Conservation (phyloP, 53 echinoderm and acorn worm species). For the Echinarachnius parma region DNA sequence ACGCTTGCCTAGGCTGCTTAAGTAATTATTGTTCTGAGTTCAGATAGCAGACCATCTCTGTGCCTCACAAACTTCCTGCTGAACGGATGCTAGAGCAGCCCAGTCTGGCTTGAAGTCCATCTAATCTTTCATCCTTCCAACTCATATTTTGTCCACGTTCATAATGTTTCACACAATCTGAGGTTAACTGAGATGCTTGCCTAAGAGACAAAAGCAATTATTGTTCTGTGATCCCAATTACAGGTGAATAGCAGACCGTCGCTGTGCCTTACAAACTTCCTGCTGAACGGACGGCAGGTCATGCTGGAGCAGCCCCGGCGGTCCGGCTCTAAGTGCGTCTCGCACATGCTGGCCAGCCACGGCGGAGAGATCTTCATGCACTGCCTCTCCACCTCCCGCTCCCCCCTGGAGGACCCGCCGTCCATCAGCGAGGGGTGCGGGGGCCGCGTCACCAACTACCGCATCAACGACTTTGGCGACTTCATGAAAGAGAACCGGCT, state of each 20-base stretch:
- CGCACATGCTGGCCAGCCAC: slow-evolving; percentile 98
- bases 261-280: slow-evolving; percentile 93
- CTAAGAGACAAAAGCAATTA: background rate
- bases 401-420: slow-evolving; percentile 90
- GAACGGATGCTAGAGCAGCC: slow-evolving; percentile 91
- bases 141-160: too few relatives aligned
- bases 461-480: slow-evolving; percentile 92
- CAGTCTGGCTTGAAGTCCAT: slow-evolving; percentile 68
- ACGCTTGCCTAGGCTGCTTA: too few relatives aligned
- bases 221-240: background rate
- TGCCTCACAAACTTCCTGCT: slow-evolving; percentile 97
- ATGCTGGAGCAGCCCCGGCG: slow-evolving; percentile 94
- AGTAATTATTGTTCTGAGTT: too few relatives aligned
- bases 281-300: slow-evolving; percentile 95
- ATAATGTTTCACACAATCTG: too few relatives aligned
- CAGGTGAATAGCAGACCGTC: slow-evolving; percentile 97
- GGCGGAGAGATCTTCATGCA: slow-evolving; percentile 97
- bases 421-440: slow-evolving; percentile 98
- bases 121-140: too few relatives aligned
- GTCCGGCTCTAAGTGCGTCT: slow-evolving; percentile 69
- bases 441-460: slow-evolving; percentile 91
- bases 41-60: slow-evolving; percentile 86
- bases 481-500: slow-evolving; percentile 93
- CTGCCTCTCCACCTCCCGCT: slow-evolving; percentile 67
- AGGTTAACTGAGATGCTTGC: too few relatives aligned